Evolutionary conservation across 2,113 vertebrate genomes (phyloP).

Genomic region (Mesembrinibis cayennensis): DNA sequence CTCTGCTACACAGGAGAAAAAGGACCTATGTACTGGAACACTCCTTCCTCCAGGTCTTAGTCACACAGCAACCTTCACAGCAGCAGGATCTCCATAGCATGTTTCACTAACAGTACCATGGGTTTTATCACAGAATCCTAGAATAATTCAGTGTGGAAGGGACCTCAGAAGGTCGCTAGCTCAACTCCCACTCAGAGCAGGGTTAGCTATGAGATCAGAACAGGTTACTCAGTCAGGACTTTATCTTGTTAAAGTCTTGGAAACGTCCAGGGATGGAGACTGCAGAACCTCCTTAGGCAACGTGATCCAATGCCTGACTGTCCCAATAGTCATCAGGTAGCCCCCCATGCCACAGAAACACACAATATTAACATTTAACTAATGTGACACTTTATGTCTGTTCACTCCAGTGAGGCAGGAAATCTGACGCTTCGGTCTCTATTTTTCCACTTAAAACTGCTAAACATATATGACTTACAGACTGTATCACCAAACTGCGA

Average conservation of each 20-base stretch:
- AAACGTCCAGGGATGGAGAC: neutral
- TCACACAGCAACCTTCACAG: neutral
- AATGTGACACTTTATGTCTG: rapidly evolving
- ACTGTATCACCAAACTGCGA: neutral
- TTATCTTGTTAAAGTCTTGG: neutral
- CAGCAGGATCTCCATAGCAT: neutral
- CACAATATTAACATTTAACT: neutral
- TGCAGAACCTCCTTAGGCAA: neutral
- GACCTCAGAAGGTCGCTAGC: neutral
- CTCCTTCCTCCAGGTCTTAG: neutral
- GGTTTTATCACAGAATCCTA: neutral
- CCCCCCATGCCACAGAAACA: neutral
- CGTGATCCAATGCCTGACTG: neutral
- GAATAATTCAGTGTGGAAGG: neutral
- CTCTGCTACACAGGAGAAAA: neutral
- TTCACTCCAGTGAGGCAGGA: neutral
- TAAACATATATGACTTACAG: neutral
- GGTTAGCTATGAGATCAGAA: neutral
- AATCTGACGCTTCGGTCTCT: neutral
- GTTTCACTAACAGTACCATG: neutral
- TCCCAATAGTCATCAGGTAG: neutral
- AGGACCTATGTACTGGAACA: neutral
- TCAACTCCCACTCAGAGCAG: neutral
- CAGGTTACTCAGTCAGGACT: neutral
- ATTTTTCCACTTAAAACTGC: neutral